A percentile compares a stretch with the other conserved stretches of the same genome.
phyloP scores from a whole-genome alignment of 2,797 vertebrate genomes.

The Knipowitschia caucasica region DNA sequence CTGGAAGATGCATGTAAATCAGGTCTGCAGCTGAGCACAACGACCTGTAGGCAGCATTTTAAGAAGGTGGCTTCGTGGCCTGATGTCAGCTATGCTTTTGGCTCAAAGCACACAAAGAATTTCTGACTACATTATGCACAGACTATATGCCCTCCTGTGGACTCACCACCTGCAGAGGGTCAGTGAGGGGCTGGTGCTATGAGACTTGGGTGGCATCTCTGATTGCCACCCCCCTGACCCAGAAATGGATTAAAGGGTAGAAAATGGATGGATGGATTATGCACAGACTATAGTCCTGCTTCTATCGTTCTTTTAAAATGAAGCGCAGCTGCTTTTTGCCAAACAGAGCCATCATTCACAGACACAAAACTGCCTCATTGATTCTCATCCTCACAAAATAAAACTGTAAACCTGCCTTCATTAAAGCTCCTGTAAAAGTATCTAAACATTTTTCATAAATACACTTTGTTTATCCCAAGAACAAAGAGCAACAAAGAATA shows the following conservation, averaged over 20 bases:
- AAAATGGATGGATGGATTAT: too few species aligned
- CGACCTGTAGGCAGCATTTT: conserved; percentile 22
- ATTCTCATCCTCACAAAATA: not conserved
- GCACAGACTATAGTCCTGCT: not conserved
- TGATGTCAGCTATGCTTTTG: conserved; percentile 11
- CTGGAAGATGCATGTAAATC: conserved; percentile 28
- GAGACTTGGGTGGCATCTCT: too few species aligned
- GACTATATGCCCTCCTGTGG: too few species aligned
- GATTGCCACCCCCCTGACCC: too few species aligned
- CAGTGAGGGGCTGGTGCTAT: too few species aligned
- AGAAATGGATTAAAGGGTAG: too few species aligned
- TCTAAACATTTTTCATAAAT: too few species aligned
- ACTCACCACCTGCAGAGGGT: too few species aligned
- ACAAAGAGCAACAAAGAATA: too few species aligned
- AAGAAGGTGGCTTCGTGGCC: conserved; percentile 11
- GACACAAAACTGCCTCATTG: conserved; percentile 1
- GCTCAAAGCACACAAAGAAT: not conserved
- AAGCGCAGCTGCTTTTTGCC: conserved; percentile 1
- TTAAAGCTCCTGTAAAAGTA: too few species aligned
- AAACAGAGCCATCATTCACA: not conserved
- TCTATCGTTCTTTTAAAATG: conserved; percentile 1
- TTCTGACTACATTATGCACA: not conserved
- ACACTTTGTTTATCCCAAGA: too few species aligned
- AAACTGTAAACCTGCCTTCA: conserved; percentile 1
- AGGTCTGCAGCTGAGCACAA: conserved; percentile 4